Base-by-base conservation (phyloP, 2,888 invertebrate genomes). In the Hermaeophaga mercurialis region DNA sequence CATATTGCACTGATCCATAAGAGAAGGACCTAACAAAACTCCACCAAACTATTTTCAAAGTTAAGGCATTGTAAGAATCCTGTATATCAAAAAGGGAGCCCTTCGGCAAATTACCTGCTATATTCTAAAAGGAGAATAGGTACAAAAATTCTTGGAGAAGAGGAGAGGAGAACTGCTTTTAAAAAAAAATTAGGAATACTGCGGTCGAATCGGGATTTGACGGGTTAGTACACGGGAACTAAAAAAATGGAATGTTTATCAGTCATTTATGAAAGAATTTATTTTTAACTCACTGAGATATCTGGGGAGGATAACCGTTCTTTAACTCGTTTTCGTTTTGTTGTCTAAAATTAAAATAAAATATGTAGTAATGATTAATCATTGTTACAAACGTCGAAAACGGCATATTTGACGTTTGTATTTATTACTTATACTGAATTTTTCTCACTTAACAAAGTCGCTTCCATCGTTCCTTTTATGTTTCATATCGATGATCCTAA, bases 251-350 rank as follows among this genome's bases (percentile, higher is more conserved):
- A n/a, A n/a, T n/a, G n/a, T n/a, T n/a, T n/a, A n/a, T n/a, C n/a
- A n/a, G n/a, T n/a, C n/a, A n/a, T n/a, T n/a, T n/a, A n/a, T n/a
- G n/a, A n/a, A n/a, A n/a, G n/a, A n/a, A n/a, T n/a, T n/a, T n/a
- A n/a, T 14, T n/a, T 17, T 15, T 8, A 24, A 49, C 61, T 61
- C 36, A 61, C 61, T 50, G 49, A 9, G 54, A 24, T 50, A 49
- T 38, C 41, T 65, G 65, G 5, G 62, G 57, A 8, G 65, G 65
- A 33, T 65, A 65, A 24, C 65, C 65, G 22, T 61, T 58, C 45
- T 28, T 33, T 4, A 64, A 31, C 7, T 49, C 59, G 28, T 52
- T 52, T 39, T 59, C 62, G 8, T 49, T 48, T 5, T 49, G 17
- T 47, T 54, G 41, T 41, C 48, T 43, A 41, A 55, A 55, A 54